Evolutionary conservation across 1,140 invertebrate species (phyloP), one percentile per base, ranked within the genome.

Genomic region (Sweltsa coloradensis): DNA sequence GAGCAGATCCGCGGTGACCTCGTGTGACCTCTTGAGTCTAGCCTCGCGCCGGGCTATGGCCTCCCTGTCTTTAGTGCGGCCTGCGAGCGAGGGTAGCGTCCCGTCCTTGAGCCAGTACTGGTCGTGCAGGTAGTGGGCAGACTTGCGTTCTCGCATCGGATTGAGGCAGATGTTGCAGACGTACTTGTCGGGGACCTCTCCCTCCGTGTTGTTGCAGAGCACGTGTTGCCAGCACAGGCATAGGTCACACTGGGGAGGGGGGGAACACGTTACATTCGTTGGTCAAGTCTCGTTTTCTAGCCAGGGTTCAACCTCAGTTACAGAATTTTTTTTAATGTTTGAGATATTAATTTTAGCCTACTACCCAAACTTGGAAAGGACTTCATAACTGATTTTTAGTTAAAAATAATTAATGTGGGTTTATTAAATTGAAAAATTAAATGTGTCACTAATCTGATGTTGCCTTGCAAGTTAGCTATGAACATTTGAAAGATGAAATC

Each of bases 161-260:
- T 89, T 75, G 46, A 76, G 73, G 62, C 91, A 96, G 42, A 89
- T 85, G 46, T 74, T 81, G 65, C 91, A 95, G 31, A 93, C 76
- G 63, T 94, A 94, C 60, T 88, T 89, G 37, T 89, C 85, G 0
- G 90, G 89, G 9, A 93, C 85, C 62, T 91, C 74, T 9, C 72
- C 73, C 47, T 83, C 76, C 49, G 92, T 88, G 36, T 81, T 79
- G 61, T 90, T 86, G 57, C 90, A 96, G 29, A 77, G 71, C 1
- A 87, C 89, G 64, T 95, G 91, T 64, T 95, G 91, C 92, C 91
- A 96, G 62, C 88, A 91, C 9, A 93, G 67, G 59, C 91, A 95
- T 18, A 92, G 69, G 60, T 96, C 92, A 67, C 92, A 96, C 72
- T 96, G 81, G 13, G 50, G 52, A 52, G n/a, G n/a, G n/a, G n/a